These are phyloP conservation scores for Caenorhabditis brenneri DNA, from an alignment of 1,140 invertebrate species.

Conservation along the genomic window DNA sequence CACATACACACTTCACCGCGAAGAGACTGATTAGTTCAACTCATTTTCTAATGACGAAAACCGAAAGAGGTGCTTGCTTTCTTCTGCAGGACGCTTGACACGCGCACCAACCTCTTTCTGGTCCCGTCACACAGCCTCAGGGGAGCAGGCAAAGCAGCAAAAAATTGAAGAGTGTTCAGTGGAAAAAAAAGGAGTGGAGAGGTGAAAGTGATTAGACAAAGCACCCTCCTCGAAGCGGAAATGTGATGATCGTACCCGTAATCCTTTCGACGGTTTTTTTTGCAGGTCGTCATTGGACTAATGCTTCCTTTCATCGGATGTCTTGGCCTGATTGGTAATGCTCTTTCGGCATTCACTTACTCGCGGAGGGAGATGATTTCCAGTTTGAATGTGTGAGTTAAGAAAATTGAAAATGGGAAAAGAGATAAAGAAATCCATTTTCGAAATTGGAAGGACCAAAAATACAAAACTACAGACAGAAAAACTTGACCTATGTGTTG, in stretches of 20 bases:
- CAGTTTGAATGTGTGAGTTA: constrained; percentile 50
- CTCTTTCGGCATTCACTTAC: constrained; percentile 60
- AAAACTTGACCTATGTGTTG: too few relatives aligned
- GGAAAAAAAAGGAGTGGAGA: constrained; percentile 11
- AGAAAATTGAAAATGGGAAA: too few relatives aligned
- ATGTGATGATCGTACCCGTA: background rate
- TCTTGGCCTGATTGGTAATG: constrained; percentile 57
- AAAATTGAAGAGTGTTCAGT: constrained; percentile 31
- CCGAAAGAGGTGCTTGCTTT: constrained; percentile 20
- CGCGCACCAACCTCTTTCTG: constrained; percentile 22
- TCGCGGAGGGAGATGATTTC: constrained; percentile 56
- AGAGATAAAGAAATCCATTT: background rate
- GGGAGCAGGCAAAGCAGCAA: background rate
- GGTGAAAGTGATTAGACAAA: constrained; percentile 12
- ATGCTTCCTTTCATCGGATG: constrained; percentile 57
- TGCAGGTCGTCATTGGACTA: constrained; percentile 58
- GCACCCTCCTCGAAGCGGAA: background rate
- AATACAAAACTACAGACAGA: too few relatives aligned
- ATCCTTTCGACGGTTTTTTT: constrained; percentile 1
- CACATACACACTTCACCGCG: background rate
- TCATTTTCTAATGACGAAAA: constrained; percentile 33
- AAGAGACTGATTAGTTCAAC: constrained; percentile 39
- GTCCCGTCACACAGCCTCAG: background rate
- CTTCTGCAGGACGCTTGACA: background rate
- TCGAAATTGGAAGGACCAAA: too few relatives aligned